Base-by-base conservation (phyloP, 2,113 vertebrate species). In the Misgurnus anguillicaudatus region DNA sequence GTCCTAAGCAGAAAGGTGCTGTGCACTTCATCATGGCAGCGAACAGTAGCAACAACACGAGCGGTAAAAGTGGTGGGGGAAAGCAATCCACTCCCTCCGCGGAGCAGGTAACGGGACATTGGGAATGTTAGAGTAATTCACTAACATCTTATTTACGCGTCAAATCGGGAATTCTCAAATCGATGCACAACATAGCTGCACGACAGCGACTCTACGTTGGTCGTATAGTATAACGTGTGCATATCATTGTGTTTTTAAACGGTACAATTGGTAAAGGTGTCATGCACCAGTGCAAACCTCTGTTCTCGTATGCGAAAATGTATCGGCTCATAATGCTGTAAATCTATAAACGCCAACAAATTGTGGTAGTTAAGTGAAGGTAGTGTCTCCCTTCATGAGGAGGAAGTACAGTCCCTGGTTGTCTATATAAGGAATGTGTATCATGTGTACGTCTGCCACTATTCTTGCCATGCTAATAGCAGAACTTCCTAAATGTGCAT, bases 21-120 rank as follows among this genome's bases (percentile, higher is more conserved):
- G 64, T 69, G 47, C 39, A 66, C 68, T 91, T 83, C 88, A 93
- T 90, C 88, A 94, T 94, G 93, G 91, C 93, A 89, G 89, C 93
- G 86, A 94, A 90, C 91, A 88, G 91, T 78, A 89, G 87, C 68
- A 83, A 71, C 88, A 90, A 86, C 90, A 90, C 90, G 90, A 89
- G 66, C 67, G 87, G 67, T 82, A 93, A 93, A 87, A 84, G 62
- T 68, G 2, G 74, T 45, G 87, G 86, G 0, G 90, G 87, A 8
- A 94, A 93, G 86, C 93, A 83, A 83, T 80, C 91, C 62, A 83
- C 85, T 0, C 90, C 86, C 0, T 89, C 92, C 0, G 90, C 92
- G 31, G 92, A 93, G 51, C 92, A 93, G 92, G 92, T 93, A 91
- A 39, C 0, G 0, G 36, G n/a, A 39, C 13, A 13, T 16, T 0